A percentile compares a stretch with the other conserved stretches of the same genome.
Conservation (phyloP, 2,888 invertebrate genomes). For the Horisme vitalbata region DNA sequence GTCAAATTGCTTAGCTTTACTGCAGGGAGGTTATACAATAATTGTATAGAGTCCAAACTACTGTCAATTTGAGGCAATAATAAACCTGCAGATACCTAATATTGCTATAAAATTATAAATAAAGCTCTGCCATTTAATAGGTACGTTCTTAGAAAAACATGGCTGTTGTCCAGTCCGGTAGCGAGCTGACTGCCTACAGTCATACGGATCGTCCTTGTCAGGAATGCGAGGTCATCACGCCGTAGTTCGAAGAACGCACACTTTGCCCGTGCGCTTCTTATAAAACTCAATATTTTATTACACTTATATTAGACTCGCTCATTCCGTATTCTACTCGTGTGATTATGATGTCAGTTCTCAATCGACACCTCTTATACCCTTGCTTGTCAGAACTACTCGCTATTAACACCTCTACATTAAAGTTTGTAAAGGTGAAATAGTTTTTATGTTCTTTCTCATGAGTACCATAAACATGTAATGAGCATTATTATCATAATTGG, state of each 20-base stretch:
- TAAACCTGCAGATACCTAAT: no score
- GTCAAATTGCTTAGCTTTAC: no score
- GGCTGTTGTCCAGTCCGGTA: conserved; percentile 37
- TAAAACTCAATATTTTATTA: conserved; percentile 65
- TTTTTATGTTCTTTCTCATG: conserved; percentile 17
- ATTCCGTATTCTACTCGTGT: conserved; percentile 68
- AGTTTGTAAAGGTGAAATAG: conserved; percentile 23
- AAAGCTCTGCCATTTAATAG: no score
- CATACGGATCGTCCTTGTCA: conserved; percentile 75
- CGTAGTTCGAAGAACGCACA: conserved; percentile 63
- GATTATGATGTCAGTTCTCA: conserved; percentile 57
- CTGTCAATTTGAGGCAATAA: no score
- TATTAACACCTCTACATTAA: conserved; percentile 33
- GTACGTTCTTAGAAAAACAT: no score
- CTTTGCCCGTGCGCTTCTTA: conserved; percentile 67
- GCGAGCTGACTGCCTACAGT: conserved; percentile 45
- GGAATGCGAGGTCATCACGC: conserved; percentile 81
- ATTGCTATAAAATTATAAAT: no score
- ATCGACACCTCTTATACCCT: conserved; percentile 49
- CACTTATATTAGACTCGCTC: conserved; percentile 36
- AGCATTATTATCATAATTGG: conserved; percentile 17
- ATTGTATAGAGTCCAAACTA: no score
- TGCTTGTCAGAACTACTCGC: conserved; percentile 30
- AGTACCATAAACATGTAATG: conserved; percentile 8
- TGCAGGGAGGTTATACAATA: no score